Percentiles rank a stretch among this genome's conserved stretches.
Evolutionary conservation across 2,888 invertebrate genomes (phyloP).

Genomic region (Empis stercorea): DNA sequence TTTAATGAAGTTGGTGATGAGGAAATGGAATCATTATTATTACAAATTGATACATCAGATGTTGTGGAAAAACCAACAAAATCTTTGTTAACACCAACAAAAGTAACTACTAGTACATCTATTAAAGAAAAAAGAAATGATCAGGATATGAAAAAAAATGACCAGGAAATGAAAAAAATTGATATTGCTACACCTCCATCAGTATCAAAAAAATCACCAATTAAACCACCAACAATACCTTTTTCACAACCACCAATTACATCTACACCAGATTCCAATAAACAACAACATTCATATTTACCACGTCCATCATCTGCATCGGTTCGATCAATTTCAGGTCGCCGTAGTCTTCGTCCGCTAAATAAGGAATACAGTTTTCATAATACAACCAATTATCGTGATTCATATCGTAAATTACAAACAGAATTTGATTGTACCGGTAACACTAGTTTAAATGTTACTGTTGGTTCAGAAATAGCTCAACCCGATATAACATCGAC

Average conservation of each 20-base stretch:
- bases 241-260: conserved; percentile 7
- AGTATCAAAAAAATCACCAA: neutral
- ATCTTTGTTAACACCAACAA: too few species aligned
- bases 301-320: neutral
- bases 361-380: conserved; percentile 21
- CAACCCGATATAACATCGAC: conserved; percentile 22
- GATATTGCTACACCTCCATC: too few species aligned
- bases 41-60: neutral
- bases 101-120: too few species aligned
- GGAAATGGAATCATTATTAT: conserved; percentile 7
- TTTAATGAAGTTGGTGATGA: neutral
- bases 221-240: conserved; percentile 8
- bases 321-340: conserved; percentile 24
- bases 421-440: conserved; percentile 27
- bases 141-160: neutral
- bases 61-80: too few species aligned
- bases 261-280: conserved; percentile 20
- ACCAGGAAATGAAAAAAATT: too few species aligned
- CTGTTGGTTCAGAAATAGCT: conserved; percentile 30
- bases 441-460: conserved; percentile 32
- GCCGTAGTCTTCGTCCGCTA: conserved; percentile 27
- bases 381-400: conserved; percentile 18
- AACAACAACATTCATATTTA: neutral
- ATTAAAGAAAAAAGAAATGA: neutral
- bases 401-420: conserved; percentile 26